Conservation (phyloP, 2,113 vertebrate genomes). For the Elephantulus edwardii region DNA sequence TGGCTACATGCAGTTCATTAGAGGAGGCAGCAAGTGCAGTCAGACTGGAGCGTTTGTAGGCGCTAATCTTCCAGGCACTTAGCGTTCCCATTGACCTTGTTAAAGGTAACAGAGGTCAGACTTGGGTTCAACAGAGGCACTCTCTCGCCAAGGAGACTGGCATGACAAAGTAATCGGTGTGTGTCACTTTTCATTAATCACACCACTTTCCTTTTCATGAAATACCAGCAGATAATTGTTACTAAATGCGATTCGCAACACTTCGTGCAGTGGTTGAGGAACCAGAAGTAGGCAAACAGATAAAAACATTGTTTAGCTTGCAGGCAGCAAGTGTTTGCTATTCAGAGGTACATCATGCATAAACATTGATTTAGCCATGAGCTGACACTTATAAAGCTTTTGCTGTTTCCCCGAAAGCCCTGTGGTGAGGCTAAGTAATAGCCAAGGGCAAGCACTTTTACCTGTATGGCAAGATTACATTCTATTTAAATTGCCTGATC, state of each 20-base stretch:
- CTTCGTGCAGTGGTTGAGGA: constrained; percentile 83
- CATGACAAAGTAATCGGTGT: constrained; percentile 83
- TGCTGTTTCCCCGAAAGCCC: constrained; percentile 82
- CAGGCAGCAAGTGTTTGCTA: constrained; percentile 88
- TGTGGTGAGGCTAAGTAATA: constrained; percentile 82
- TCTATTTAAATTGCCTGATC: constrained; percentile 76
- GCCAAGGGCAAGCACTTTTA: constrained; percentile 82
- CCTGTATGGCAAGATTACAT: constrained; percentile 80
- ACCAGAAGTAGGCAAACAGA: constrained; percentile 86
- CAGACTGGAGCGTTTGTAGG: constrained; percentile 69
- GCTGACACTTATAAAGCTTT: constrained; percentile 84
- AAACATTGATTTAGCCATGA: constrained; percentile 89
- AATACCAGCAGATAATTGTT: constrained; percentile 88
- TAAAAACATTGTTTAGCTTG: constrained; percentile 88
- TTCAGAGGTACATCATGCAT: constrained; percentile 88
- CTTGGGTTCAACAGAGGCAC: constrained; percentile 80
- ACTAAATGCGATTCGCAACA: constrained; percentile 87
- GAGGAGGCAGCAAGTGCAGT: constrained; percentile 65
- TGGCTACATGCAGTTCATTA: constrained; percentile 81
- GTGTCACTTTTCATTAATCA: constrained; percentile 92
- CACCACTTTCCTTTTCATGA: constrained; percentile 84
- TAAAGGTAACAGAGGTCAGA: constrained; percentile 85
- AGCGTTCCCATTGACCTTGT: constrained; percentile 84
- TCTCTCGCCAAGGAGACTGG: constrained; percentile 80
- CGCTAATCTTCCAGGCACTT: constrained; percentile 81